A percentile compares a stretch with the other conserved stretches of the same genome.
Evolutionary conservation across 2,797 vertebrate species (phyloP).

Genomic region (Tympanoctomys barrerae): DNA sequence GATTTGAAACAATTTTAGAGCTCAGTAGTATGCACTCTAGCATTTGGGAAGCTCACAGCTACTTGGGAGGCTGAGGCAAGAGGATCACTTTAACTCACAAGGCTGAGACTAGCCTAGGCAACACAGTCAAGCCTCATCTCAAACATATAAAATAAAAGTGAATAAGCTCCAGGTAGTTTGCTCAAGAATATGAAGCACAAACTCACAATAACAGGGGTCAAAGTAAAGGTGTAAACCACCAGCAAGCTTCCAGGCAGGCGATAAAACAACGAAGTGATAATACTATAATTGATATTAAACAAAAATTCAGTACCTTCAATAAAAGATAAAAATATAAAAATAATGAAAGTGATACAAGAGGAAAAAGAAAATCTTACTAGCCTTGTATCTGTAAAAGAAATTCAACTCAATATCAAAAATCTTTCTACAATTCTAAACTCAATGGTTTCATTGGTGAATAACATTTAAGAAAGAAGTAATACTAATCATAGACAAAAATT

Average conservation of each 20-base stretch:
- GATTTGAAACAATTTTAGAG: background rate
- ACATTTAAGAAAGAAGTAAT: background rate
- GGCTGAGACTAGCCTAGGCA: background rate
- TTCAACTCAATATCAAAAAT: background rate
- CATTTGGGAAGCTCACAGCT: background rate
- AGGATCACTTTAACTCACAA: background rate
- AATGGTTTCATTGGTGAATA: background rate
- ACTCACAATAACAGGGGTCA: background rate
- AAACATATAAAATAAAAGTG: background rate
- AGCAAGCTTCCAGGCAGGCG: background rate
- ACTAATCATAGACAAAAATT: constrained; percentile 17
- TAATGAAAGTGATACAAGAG: background rate
- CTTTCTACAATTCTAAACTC: background rate
- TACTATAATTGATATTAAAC: background rate
- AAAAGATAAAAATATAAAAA: background rate
- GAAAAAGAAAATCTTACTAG: background rate
- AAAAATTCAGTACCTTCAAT: background rate
- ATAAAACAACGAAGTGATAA: constrained; percentile 20
- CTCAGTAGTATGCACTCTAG: background rate
- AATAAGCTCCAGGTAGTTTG: background rate
- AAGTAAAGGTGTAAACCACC: background rate
- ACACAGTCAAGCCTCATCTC: background rate
- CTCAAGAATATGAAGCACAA: constrained; percentile 28
- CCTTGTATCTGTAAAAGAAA: background rate
- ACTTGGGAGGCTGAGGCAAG: background rate